Conservation (phyloP, 2,113 vertebrate genomes). For the Leuciscus idus region DNA sequence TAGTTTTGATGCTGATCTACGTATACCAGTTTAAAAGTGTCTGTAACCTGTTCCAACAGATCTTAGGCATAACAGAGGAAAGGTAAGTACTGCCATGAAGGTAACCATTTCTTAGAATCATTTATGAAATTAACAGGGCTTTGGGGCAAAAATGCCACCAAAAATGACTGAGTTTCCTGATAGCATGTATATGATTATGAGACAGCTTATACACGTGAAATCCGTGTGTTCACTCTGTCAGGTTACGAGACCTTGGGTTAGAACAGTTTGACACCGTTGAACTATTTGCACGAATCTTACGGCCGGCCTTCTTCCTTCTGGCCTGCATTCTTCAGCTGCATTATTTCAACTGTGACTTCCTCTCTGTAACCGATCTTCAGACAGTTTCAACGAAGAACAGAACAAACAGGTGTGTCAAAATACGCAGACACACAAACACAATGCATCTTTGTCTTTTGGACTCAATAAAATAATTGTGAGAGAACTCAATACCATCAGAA, state of each 20-base stretch:
- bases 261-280: constrained; percentile 71
- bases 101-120: background rate
- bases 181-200: background rate
- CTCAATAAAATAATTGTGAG: too few species aligned
- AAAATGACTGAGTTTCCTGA: background rate
- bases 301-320: constrained; percentile 77
- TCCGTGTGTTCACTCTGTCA: constrained; percentile 46
- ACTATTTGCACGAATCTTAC: constrained; percentile 74
- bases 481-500: background rate
- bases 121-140: too few species aligned
- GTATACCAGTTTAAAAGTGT: constrained; percentile 80
- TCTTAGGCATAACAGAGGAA: constrained; percentile 80
- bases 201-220: background rate
- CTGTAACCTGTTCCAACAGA: constrained; percentile 76
- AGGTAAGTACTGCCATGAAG: constrained; percentile 64
- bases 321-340: constrained; percentile 79
- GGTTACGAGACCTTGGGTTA: constrained; percentile 77
- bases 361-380: constrained; percentile 75
- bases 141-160: too few species aligned
- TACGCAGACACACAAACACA: background rate
- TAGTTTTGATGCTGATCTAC: constrained; percentile 78
- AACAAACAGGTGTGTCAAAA: constrained; percentile 7
- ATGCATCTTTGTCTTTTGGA: background rate
- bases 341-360: constrained; percentile 79
- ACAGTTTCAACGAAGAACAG: constrained; percentile 62